Conservation (phyloP, 2,113 vertebrate genomes). For the Mirounga angustirostris region DNA sequence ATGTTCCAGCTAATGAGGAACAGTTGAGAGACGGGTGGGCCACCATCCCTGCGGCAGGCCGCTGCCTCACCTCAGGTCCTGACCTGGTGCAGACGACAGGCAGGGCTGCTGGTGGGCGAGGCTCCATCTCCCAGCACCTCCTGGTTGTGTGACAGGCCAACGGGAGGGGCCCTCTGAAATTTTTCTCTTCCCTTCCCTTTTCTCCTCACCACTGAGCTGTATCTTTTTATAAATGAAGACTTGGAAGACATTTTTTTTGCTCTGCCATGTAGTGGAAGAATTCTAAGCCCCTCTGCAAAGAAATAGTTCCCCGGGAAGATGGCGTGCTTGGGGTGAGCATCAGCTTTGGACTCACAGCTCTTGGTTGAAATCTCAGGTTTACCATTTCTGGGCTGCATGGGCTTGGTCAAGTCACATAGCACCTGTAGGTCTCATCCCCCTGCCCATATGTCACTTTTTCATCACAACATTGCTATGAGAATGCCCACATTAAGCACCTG, state of each 20-base stretch:
- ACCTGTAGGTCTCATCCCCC: background rate
- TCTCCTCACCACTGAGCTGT: background rate
- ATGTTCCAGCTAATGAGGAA: conserved; percentile 77
- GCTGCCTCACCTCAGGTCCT: background rate
- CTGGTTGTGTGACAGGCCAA: background rate
- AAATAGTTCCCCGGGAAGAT: background rate
- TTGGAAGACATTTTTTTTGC: background rate
- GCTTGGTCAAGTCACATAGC: background rate
- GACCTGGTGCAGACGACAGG: background rate
- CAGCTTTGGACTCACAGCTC: background rate
- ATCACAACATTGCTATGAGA: accelerated
- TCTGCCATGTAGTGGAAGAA: background rate
- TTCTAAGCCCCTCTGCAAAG: background rate
- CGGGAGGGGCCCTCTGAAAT: no score
- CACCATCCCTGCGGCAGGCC: conserved; percentile 23
- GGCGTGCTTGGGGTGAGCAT: background rate
- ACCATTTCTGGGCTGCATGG: background rate
- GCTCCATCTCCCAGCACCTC: background rate
- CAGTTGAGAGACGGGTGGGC: conserved; percentile 76
- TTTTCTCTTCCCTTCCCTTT: background rate
- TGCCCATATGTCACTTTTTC: background rate
- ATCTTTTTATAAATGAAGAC: background rate
- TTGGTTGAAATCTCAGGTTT: background rate
- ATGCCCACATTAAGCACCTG: no score
- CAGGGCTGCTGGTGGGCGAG: background rate